These are phyloP conservation scores for Schizotus pectinicornis DNA, from an alignment of 2,888 invertebrate species.

Conservation along the genomic window DNA sequence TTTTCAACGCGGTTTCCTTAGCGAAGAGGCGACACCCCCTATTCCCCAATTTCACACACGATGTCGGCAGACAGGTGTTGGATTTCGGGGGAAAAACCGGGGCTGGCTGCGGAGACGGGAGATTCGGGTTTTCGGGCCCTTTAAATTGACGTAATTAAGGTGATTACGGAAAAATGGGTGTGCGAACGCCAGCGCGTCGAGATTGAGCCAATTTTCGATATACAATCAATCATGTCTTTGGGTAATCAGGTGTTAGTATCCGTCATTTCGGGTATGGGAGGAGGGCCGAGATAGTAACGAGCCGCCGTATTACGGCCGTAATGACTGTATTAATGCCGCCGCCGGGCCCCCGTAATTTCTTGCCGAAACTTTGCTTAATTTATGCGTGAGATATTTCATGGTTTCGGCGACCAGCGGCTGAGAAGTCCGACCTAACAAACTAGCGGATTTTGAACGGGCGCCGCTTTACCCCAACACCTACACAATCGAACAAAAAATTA, in stretches of 20 bases:
- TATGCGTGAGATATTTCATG: constrained; percentile 57
- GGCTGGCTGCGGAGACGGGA: too few relatives aligned
- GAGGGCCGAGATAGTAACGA: constrained; percentile 32
- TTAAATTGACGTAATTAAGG: too few relatives aligned
- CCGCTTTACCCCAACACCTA: too few relatives aligned
- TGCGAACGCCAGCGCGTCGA: constrained; percentile 15
- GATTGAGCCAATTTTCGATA: constrained; percentile 50
- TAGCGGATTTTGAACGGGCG: neutral
- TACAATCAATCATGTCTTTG: constrained; percentile 52
- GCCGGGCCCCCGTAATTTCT: constrained; percentile 55
- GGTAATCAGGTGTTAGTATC: constrained; percentile 54
- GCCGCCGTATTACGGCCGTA: constrained; percentile 48
- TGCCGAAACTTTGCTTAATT: constrained; percentile 57
- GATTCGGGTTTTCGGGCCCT: too few relatives aligned
- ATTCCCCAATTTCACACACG: too few relatives aligned
- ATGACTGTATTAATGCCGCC: constrained; percentile 56
- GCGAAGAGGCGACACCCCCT: constrained; percentile 27
- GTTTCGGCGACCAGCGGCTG: constrained; percentile 48
- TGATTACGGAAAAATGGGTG: neutral
- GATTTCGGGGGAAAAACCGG: too few relatives aligned
- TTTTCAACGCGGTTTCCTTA: constrained; percentile 53
- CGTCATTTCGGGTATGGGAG: constrained; percentile 48
- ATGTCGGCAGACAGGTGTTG: too few relatives aligned
- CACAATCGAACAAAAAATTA: too few relatives aligned
- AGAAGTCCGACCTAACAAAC: constrained; percentile 6